Conservation (phyloP, 2,797 vertebrate genomes). For the Eulemur albifrons region DNA sequence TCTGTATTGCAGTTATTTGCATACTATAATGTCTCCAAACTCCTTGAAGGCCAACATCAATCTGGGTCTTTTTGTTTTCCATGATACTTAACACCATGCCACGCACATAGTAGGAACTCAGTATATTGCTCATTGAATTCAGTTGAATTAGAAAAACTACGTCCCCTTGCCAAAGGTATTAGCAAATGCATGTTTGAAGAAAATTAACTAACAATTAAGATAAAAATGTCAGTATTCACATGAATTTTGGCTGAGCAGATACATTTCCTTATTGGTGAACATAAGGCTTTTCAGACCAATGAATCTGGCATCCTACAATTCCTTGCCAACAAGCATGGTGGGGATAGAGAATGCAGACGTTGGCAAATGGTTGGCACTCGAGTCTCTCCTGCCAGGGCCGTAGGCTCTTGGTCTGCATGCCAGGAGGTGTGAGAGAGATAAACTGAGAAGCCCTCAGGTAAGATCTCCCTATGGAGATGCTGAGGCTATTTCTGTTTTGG, state of each 20-base stretch:
- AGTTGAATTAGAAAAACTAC: conserved; percentile 8
- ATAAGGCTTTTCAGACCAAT: conserved; percentile 73
- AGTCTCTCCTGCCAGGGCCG: not conserved
- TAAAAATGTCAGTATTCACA: conserved; percentile 61
- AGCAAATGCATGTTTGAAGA: conserved; percentile 66
- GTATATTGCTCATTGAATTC: conserved; percentile 5
- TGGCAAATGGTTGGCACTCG: conserved; percentile 13
- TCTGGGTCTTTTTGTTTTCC: not conserved
- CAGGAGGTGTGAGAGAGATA: not conserved
- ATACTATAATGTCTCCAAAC: not conserved
- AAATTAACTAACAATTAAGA: conserved; percentile 75
- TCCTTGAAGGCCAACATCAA: not conserved
- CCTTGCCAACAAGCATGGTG: conserved; percentile 62
- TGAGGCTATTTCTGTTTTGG: not conserved
- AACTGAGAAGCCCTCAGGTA: not conserved
- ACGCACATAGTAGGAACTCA: conserved; percentile 55
- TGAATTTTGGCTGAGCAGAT: conserved; percentile 63
- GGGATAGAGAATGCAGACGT: conserved; percentile 28
- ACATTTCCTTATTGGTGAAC: conserved; percentile 69
- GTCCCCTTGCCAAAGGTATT: conserved; percentile 55
- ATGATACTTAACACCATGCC: not conserved
- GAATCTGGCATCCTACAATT: conserved; percentile 55
- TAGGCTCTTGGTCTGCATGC: not conserved
- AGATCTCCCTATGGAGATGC: not conserved
- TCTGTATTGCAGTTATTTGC: not conserved